Percentiles rank a stretch among this genome's conserved stretches.
phyloP scores from a whole-genome alignment of 2,113 vertebrate species.

The Melospiza melodia region DNA sequence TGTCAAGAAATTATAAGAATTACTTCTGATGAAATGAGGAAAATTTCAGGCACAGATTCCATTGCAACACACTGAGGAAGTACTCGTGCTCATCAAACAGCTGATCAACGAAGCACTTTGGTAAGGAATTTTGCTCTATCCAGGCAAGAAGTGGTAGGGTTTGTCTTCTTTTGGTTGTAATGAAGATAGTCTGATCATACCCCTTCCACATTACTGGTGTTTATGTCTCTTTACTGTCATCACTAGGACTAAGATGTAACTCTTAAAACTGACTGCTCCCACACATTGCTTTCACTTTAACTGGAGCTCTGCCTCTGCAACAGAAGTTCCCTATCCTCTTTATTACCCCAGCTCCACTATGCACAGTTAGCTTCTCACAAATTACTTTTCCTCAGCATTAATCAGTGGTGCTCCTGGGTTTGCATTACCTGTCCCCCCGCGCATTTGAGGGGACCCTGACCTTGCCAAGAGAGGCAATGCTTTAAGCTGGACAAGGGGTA shows the following conservation, averaged over 20 bases:
- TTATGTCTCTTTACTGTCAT: not conserved
- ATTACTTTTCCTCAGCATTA: not conserved
- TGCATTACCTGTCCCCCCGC: not conserved
- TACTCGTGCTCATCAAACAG: not conserved
- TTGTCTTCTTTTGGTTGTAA: not conserved
- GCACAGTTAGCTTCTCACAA: not conserved
- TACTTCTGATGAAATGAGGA: not conserved
- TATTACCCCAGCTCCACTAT: not conserved
- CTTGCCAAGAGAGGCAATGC: not conserved
- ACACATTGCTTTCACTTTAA: not conserved
- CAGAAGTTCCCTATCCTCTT: not conserved
- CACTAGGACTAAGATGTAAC: not conserved
- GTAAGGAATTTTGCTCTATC: not conserved
- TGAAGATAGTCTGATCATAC: not conserved
- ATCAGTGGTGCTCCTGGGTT: not conserved
- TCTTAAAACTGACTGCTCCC: not conserved
- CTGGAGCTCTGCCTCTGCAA: not conserved
- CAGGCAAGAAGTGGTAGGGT: not conserved
- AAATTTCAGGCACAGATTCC: not conserved
- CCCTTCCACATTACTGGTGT: not conserved
- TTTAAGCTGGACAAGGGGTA: not conserved
- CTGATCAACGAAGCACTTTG: fast-evolving
- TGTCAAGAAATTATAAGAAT: not conserved
- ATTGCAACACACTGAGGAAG: not conserved
- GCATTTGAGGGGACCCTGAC: not conserved